Evolutionary conservation across 2,888 invertebrate genomes (phyloP), one percentile per base, ranked within the genome.

Genomic region (Paralinhomoeus sp.): DNA sequence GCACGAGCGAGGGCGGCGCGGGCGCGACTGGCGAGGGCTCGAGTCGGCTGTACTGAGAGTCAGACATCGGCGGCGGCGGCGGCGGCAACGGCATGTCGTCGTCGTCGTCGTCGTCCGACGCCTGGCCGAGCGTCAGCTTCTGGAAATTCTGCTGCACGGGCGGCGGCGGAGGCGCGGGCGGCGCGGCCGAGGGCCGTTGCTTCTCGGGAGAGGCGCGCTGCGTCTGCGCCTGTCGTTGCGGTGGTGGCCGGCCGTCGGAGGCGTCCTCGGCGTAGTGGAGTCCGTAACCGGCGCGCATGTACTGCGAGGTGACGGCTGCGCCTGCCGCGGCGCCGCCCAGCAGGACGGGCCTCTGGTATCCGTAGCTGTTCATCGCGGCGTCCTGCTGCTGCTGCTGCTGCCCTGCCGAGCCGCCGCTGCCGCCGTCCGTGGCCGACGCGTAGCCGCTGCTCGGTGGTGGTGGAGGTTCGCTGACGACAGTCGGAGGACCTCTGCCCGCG

Each of bases 21-120:
- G n/a, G 20, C n/a, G 3, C n/a, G 12, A n/a, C 35, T 5, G 35
- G 27, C 7, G 27, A 27, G 27, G 27, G 27, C 5, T 5, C 12
- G 27, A 27, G 27, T 5, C 27, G 7, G 12, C 12, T 12, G 27
- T 5, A 27, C n/a, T n/a, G n/a, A n/a, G n/a, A n/a, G n/a, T n/a
- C n/a, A 27, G 27, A 5, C 27, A 27, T 5, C 27, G 27, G 27
- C 7, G 56, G 54, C 5, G 57, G 57, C 3, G 57, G 57, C 17
- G 58, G 57, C 3, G 58, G 58, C 34, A 56, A 51, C 22, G 56
- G 51, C 18, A 53, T 54, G 36, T 56, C 56, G 12, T 56, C 56
- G 23, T 56, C 55, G 22, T 55, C 55, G 39, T 53, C 51, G 20
- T 23, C 36, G 24, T n/a, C n/a, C n/a, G n/a, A n/a, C n/a, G n/a